Base-by-base conservation (phyloP, 2,113 vertebrate species). In the Hemicordylus capensis region DNA sequence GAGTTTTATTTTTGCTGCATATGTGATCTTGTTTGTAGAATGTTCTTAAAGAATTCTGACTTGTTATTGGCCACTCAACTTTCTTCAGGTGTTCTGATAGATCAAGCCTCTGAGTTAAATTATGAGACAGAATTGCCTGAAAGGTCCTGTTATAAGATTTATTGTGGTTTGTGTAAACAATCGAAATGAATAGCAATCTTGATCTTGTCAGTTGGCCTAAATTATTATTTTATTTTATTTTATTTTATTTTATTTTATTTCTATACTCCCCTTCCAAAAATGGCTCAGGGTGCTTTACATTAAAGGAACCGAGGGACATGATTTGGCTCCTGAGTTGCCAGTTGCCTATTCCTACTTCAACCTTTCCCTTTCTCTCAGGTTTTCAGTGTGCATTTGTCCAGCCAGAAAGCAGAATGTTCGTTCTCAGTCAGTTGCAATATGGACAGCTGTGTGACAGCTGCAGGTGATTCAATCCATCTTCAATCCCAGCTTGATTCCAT, bases 21-120 rank as follows among this genome's bases (percentile, higher is more conserved):
- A 12, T 39, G 28, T 74, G 31, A 15, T 39, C 48, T 31, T 70
- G 37, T 2, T 3, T 22, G 14, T 44, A 56, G 39, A 44, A 58
- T 31, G n/a, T 63, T n/a, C 28, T 64, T 66, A 66, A 67, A 67
- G 17, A 58, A 67, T 88, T 34, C 77, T 90, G 79, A 72, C 42
- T 88, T 46, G 12, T n/a, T 20, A 66, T 69, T 28, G 39, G 46
- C 11, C 76, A 9, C n/a, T 81, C 89, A 70, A 56, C 80, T n/a
- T n/a, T 69, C 20, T 22, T 54, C 79, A 59, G 76, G 61, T 1
- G 61, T 83, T 85, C 48, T 74, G 48, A 46, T 80, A 44, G 51
- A 15, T 39, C 22, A n/a, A 73, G 31, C 17, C 14, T 28, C 42
- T 63, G 67, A 74, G 51, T 80, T 85, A 79, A 75, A 81, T 51